Percentiles rank a stretch among this genome's conserved stretches.
These are phyloP conservation scores for Mantis religiosa DNA, from an alignment of 2,888 invertebrate genomes.

Conservation along the genomic window DNA sequence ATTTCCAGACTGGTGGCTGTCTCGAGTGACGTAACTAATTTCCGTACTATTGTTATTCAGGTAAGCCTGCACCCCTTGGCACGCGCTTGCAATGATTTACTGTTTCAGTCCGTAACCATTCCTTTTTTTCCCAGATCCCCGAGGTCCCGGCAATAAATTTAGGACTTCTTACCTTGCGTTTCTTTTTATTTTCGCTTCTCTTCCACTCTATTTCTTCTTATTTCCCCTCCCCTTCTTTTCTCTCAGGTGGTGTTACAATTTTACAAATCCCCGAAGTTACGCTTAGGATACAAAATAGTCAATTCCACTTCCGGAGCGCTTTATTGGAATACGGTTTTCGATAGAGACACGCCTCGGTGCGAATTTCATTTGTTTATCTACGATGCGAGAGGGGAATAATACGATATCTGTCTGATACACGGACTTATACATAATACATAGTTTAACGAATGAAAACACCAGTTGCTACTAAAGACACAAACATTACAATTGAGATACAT, in stretches of 20 bases:
- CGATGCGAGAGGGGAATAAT: not conserved
- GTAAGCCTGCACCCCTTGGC: not conserved
- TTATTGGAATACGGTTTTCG: not conserved
- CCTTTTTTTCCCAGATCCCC: conserved; percentile 4
- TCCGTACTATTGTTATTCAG: conserved; percentile 2
- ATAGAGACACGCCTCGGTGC: not conserved
- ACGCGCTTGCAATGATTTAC: conserved; percentile 3
- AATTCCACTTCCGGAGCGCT: not conserved
- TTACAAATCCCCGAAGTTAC: conserved; percentile 1
- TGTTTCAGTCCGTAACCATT: not conserved
- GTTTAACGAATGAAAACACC: no score
- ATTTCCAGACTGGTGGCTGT: not conserved
- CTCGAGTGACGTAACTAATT: not conserved
- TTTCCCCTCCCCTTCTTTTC: not conserved
- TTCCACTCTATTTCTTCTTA: not conserved
- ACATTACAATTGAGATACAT: no score
- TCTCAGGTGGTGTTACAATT: not conserved
- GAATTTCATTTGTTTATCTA: not conserved
- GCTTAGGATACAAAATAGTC: not conserved
- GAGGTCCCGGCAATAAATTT: conserved; percentile 8
- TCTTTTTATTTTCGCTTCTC: not conserved
- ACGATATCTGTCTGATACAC: not conserved
- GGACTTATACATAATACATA: no score
- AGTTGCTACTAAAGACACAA: no score
- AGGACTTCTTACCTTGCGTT: conserved; percentile 5